Evolutionary conservation across 2,888 invertebrate genomes (phyloP).

Genomic region (Drosophila algonquin): DNA sequence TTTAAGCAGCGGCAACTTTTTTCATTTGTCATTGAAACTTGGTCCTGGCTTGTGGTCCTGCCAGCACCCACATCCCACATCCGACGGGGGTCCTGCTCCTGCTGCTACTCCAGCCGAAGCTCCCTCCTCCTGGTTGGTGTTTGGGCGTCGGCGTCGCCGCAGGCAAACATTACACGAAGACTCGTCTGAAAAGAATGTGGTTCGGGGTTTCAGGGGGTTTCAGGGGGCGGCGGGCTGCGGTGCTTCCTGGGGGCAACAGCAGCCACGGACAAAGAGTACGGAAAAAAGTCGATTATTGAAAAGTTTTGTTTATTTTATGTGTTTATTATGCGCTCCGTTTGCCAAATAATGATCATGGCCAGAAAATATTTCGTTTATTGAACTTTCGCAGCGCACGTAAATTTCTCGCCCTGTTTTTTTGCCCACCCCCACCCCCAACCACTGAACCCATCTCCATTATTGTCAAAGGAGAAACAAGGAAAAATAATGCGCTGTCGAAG

Average conservation of each 20-base stretch:
- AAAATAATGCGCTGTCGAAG: conserved; percentile 79
- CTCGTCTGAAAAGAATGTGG: conserved; percentile 20
- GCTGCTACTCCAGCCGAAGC: not conserved
- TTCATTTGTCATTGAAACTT: conserved; percentile 80
- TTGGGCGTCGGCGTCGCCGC: conserved; percentile 50
- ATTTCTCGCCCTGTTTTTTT: conserved; percentile 52
- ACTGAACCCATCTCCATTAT: conserved; percentile 66
- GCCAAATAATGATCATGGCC: conserved; percentile 83
- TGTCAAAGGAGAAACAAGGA: conserved; percentile 78
- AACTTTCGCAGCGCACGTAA: conserved; percentile 80
- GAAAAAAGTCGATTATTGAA: conserved; percentile 81
- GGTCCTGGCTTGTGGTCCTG: conserved; percentile 60
- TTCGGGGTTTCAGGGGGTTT: not conserved
- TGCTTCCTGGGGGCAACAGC: conserved; percentile 20
- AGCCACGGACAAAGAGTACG: conserved; percentile 24
- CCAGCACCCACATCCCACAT: conserved; percentile 1
- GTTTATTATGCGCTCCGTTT: conserved; percentile 83
- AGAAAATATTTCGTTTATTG: conserved; percentile 82
- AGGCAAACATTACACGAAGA: conserved; percentile 78
- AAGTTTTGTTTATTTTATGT: conserved; percentile 81
- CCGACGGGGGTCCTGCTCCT: too few relatives aligned
- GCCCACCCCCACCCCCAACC: not conserved
- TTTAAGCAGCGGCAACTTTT: conserved; percentile 67
- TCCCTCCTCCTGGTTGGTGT: conserved; percentile 20
- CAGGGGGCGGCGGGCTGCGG: not conserved